Percentiles rank a stretch among this genome's conserved stretches.
These are phyloP conservation scores for Catocala nupta DNA, from an alignment of 2,888 invertebrate species.

Conservation along the genomic window DNA sequence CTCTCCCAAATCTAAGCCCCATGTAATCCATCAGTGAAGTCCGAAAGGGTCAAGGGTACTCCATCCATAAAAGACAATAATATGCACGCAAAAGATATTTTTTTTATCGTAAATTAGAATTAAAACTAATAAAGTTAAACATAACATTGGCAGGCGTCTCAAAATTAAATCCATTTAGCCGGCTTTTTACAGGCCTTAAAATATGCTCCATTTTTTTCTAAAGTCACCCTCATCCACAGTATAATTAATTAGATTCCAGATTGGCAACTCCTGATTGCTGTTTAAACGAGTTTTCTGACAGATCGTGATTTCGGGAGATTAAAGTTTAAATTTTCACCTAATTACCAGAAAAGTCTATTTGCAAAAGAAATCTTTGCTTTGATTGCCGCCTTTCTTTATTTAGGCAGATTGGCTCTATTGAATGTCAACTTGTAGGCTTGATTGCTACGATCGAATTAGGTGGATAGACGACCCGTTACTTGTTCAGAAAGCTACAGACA, in stretches of 20 bases:
- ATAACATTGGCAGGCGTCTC: no score
- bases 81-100: no score
- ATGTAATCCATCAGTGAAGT: no score
- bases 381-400: not conserved
- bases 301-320: not conserved
- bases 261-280: constrained; percentile 34
- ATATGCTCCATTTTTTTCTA: not conserved
- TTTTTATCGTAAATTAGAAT: no score
- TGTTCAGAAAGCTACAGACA: not conserved
- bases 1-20: no score
- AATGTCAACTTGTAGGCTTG: not conserved
- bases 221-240: not conserved
- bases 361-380: not conserved
- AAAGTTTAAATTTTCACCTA: not conserved
- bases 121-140: no score
- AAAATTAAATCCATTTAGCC: no score
- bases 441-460: not conserved
- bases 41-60: no score
- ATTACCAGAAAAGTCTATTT: not conserved
- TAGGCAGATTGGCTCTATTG: not conserved
- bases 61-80: no score
- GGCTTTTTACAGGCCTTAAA: no score
- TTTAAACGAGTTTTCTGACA: constrained; percentile 28
- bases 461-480: not conserved
- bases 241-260: constrained; percentile 37